Conservation (phyloP, 2,113 vertebrate genomes). For the Caranx ignobilis region DNA sequence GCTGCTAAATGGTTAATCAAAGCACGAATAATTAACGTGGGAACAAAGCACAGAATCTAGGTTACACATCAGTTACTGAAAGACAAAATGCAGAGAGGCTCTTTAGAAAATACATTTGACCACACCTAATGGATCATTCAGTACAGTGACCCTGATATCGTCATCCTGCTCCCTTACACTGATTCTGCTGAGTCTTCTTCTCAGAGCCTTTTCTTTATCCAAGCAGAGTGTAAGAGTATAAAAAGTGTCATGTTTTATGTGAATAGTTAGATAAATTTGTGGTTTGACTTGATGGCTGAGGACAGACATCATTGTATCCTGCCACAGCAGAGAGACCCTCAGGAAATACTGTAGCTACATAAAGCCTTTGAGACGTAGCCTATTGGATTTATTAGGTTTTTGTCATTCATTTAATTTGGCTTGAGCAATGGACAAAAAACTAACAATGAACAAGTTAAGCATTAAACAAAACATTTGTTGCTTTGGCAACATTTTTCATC, state of each 20-base stretch:
- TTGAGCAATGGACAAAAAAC: conserved; percentile 3
- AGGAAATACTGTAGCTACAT: not conserved
- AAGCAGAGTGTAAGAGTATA: not conserved
- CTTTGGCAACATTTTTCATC: conserved; percentile 32
- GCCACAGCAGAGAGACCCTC: not conserved
- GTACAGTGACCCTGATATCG: not conserved
- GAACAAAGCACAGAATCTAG: not conserved
- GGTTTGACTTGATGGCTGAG: not conserved
- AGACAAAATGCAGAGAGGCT: not conserved
- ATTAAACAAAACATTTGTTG: conserved; percentile 32
- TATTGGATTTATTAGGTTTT: not conserved
- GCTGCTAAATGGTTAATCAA: conserved; percentile 5
- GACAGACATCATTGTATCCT: not conserved
- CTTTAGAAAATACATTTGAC: not conserved
- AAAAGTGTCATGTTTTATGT: not conserved
- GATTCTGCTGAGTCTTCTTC: not conserved
- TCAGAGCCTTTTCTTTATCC: not conserved
- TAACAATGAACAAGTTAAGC: not conserved
- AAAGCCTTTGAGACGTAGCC: not conserved
- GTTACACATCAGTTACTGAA: not conserved
- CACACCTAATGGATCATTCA: not conserved
- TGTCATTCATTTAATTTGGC: conserved; percentile 4
- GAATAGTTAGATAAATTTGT: not conserved
- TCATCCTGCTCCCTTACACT: not conserved
- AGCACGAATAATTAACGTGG: not conserved